phyloP scores from a whole-genome alignment of 2,113 vertebrate genomes.

The Megalops atlanticus region DNA sequence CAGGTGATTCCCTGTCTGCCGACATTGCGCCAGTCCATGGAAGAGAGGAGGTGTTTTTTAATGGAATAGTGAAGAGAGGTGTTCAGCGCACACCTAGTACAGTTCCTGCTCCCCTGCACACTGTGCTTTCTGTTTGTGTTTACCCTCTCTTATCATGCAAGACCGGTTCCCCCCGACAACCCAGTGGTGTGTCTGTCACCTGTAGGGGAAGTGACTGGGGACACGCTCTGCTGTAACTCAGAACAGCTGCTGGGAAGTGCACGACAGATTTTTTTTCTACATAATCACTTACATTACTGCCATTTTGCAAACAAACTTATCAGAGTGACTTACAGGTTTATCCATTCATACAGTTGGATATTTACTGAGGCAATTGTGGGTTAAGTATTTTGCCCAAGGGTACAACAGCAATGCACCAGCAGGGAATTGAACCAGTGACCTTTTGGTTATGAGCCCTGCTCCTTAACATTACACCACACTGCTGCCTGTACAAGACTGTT shows the following conservation, averaged over 20 bases:
- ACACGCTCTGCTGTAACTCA: background rate
- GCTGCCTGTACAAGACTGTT: too few relatives aligned
- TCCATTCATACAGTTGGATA: too few relatives aligned
- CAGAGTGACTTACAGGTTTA: too few relatives aligned
- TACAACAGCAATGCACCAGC: too few relatives aligned
- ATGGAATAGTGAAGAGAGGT: background rate
- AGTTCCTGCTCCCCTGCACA: background rate
- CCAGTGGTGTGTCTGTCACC: background rate
- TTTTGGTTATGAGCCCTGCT: too few relatives aligned
- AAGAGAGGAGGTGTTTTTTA: background rate
- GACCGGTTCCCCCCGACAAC: background rate
- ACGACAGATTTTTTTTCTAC: background rate
- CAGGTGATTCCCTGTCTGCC: background rate
- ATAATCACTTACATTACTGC: too few relatives aligned
- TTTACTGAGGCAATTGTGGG: too few relatives aligned
- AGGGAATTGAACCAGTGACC: too few relatives aligned
- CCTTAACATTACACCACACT: too few relatives aligned
- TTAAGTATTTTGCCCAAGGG: too few relatives aligned
- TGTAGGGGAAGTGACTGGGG: background rate
- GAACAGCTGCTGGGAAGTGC: background rate
- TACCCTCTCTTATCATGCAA: background rate
- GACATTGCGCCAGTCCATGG: background rate
- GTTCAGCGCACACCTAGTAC: background rate
- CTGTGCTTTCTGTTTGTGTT: background rate
- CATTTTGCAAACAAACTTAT: too few relatives aligned